Evolutionary conservation across 2,888 invertebrate species (phyloP).

Genomic region (Mythimna pallens): DNA sequence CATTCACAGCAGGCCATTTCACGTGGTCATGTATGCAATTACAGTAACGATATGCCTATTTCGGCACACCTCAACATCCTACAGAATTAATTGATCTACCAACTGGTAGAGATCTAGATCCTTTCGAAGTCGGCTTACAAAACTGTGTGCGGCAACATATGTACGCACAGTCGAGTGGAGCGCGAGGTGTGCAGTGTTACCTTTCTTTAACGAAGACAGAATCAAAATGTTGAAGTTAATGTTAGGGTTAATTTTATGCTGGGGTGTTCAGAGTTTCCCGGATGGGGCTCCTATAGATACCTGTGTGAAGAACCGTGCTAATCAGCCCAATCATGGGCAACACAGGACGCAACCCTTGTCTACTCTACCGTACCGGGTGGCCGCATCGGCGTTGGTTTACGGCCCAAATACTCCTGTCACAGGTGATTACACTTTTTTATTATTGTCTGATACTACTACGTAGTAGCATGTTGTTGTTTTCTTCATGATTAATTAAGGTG

Average conservation of each 20-base stretch:
- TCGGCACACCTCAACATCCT: slow-evolving; percentile 73
- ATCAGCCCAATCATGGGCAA: slow-evolving; percentile 95
- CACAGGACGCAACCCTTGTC: slow-evolving; percentile 92
- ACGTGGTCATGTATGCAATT: slow-evolving; percentile 67
- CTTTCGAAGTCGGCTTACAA: slow-evolving; percentile 86
- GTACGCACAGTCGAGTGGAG: slow-evolving; percentile 83
- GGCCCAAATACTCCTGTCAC: slow-evolving; percentile 93
- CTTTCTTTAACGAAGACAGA: slow-evolving; percentile 45
- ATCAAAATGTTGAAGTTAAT: slow-evolving; percentile 78
- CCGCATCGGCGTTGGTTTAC: slow-evolving; percentile 92
- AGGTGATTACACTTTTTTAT: slow-evolving; percentile 83
- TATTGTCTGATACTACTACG: slow-evolving; percentile 5
- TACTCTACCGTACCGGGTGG: slow-evolving; percentile 92
- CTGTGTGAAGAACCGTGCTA: slow-evolving; percentile 94
- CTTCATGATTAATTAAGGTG: background rate
- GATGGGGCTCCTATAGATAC: slow-evolving; percentile 95
- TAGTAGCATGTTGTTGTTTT: slow-evolving; percentile 17
- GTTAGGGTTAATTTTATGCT: slow-evolving; percentile 77
- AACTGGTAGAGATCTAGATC: slow-evolving; percentile 84
- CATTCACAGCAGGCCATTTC: slow-evolving; percentile 7
- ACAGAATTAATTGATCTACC: slow-evolving; percentile 80
- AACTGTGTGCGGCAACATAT: slow-evolving; percentile 80
- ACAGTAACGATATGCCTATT: slow-evolving; percentile 65
- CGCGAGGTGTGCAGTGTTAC: slow-evolving; percentile 72
- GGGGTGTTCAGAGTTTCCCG: slow-evolving; percentile 91